Percentiles rank a stretch among this genome's conserved stretches.
phyloP scores from a whole-genome alignment of 2,797 vertebrate genomes.

The Sebastes jordani region DNA sequence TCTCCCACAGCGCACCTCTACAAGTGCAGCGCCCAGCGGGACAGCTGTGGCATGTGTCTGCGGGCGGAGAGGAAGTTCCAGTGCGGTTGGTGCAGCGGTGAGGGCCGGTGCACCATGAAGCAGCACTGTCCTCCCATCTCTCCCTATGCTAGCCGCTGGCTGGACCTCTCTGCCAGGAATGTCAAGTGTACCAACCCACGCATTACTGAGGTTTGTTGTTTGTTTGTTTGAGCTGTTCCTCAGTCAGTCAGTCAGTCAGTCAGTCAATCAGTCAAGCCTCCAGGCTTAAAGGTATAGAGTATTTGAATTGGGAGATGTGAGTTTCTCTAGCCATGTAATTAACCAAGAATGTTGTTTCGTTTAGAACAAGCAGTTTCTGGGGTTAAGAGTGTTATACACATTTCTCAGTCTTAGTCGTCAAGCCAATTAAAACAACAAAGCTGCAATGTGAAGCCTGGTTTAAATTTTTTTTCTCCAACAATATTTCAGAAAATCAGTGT shows the following conservation, averaged over 20 bases:
- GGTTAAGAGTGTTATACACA: not conserved
- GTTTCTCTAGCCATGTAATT: not conserved
- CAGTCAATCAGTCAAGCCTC: not conserved
- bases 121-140: constrained; percentile 85
- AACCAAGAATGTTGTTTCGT: not conserved
- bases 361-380: not conserved
- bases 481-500: not conserved
- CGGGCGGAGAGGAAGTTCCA: constrained; percentile 92
- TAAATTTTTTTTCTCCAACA: not conserved
- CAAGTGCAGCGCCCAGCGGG: constrained; percentile 93
- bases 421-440: not conserved
- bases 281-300: not conserved
- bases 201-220: constrained; percentile 88
- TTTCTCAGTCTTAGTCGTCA: not conserved
- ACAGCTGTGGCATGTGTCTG: constrained; percentile 96
- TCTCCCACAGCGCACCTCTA: constrained; percentile 90
- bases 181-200: constrained; percentile 96
- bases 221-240: not conserved
- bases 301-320: not conserved
- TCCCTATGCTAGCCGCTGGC: constrained; percentile 85
- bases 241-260: not conserved
- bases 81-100: constrained; percentile 92
- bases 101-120: constrained; percentile 88
- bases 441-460: not conserved
- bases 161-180: constrained; percentile 88